Evolutionary conservation across 2,113 vertebrate genomes (phyloP).

Genomic region (Mormoops blainvillei): DNA sequence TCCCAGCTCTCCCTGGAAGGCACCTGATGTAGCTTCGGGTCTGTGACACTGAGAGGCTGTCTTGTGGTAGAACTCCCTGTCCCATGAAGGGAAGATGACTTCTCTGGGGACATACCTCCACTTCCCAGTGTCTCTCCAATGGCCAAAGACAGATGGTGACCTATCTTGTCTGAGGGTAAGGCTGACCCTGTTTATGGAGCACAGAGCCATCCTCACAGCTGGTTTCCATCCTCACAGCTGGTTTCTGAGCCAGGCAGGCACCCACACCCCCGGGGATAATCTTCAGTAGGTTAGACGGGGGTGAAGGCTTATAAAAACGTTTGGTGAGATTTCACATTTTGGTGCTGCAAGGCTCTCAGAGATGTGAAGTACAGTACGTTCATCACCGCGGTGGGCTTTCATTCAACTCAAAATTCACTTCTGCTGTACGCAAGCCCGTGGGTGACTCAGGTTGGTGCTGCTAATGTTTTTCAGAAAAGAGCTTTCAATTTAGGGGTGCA

Average conservation of each 20-base stretch:
- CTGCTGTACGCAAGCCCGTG: neutral
- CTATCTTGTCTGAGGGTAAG: neutral
- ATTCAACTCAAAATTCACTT: neutral
- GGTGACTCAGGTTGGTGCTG: neutral
- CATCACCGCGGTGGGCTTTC: neutral
- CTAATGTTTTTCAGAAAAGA: neutral
- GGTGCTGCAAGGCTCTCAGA: neutral
- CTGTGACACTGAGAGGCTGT: neutral
- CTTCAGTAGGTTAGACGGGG: neutral
- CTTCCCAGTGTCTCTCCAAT: neutral
- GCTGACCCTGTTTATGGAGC: neutral
- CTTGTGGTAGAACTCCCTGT: neutral
- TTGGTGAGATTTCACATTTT: neutral
- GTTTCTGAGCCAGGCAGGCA: neutral
- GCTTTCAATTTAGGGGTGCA: neutral
- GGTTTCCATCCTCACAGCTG: no score
- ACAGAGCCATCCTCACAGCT: neutral
- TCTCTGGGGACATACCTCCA: neutral
- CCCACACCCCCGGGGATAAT: rapidly evolving
- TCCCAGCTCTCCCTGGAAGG: neutral
- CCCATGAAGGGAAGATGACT: neutral
- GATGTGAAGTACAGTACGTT: neutral
- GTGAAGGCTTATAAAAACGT: neutral
- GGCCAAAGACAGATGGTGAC: neutral
- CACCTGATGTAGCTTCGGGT: neutral